Base-by-base conservation (phyloP, 1,140 invertebrate genomes). In the Drosophila kurseongensis region DNA sequence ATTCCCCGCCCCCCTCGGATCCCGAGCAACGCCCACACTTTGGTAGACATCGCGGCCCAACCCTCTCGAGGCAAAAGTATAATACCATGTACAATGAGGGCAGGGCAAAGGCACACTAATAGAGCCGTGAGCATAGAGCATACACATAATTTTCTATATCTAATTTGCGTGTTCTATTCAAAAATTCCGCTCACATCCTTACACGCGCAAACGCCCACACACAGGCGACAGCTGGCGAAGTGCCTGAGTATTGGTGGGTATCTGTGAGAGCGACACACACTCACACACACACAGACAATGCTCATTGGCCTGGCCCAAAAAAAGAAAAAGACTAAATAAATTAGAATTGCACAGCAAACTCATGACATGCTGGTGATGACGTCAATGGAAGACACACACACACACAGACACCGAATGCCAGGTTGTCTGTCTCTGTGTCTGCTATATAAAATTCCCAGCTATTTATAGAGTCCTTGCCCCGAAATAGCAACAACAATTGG, bases 321-420 rank as follows among this genome's bases (percentile, higher is more conserved):
- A 81, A 54, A 59, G 35, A 58, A 45, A 51, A 27, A 35, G 27
- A 61, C 63, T 66, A 67, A 71, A 79, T 51, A 72, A 63, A 74
- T 63, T 75, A 84, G 75, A 78, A 76, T 66, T 82, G 77, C 74
- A 68, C 77, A 54, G 55, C 51, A 47, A 85, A 90, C 85, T 89
- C 81, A 85, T 90, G 80, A 90, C 85, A 90, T 89, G 85, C 80
- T 90, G 81, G 75, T 85, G 85, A 89, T 90, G 85, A 89, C 85
- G 85, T 90, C 85, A 90, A 90, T 90, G 75, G 75, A 67, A 75
- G 50, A 50, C 59, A 71, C 60, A 62, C 50, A 59, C 47, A 51
- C 66, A 60, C 54, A 62, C 55, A 62, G n/a, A 0, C 13, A 63
- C 14, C 41, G 32, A 69, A 69, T 32, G 67, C 67, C 67, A 58